Percentiles rank a stretch among this genome's conserved stretches.
Conservation (phyloP, 1,140 invertebrate genomes). For the Neoseiulus cucumeris region DNA sequence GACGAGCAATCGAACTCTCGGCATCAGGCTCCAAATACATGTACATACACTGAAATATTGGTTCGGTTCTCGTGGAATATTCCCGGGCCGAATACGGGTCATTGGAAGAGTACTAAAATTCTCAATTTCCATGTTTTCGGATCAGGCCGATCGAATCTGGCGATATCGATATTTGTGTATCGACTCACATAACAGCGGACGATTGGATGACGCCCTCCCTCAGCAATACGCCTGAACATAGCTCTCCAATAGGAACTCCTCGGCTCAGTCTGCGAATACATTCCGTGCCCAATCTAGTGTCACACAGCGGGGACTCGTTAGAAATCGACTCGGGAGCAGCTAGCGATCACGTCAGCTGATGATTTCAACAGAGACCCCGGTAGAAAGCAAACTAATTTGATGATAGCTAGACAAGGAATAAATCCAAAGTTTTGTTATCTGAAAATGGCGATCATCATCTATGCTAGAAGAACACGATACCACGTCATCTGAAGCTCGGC, state of each 20-base stretch:
- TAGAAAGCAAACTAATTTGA: too few relatives aligned
- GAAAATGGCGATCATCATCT: too few relatives aligned
- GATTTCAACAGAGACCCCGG: neutral
- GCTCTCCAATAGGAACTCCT: neutral
- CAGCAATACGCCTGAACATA: neutral
- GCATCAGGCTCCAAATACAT: neutral
- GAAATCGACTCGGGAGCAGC: neutral
- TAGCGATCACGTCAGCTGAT: neutral
- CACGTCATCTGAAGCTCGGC: too few relatives aligned
- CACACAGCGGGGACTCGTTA: neutral
- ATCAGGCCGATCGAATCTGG: neutral
- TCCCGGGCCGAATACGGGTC: neutral
- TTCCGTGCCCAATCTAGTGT: neutral
- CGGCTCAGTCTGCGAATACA: neutral
- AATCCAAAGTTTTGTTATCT: too few relatives aligned
- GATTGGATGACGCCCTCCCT: neutral
- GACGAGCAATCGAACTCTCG: neutral
- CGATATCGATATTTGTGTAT: neutral
- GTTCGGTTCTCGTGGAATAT: neutral
- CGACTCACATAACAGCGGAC: neutral
- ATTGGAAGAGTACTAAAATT: neutral
- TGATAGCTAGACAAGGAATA: too few relatives aligned
- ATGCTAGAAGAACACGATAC: too few relatives aligned
- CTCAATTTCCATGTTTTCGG: neutral
- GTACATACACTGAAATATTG: neutral